These are phyloP conservation scores for Sphecodes monilicornis DNA, from an alignment of 2,888 invertebrate species.

Conservation along the genomic window DNA sequence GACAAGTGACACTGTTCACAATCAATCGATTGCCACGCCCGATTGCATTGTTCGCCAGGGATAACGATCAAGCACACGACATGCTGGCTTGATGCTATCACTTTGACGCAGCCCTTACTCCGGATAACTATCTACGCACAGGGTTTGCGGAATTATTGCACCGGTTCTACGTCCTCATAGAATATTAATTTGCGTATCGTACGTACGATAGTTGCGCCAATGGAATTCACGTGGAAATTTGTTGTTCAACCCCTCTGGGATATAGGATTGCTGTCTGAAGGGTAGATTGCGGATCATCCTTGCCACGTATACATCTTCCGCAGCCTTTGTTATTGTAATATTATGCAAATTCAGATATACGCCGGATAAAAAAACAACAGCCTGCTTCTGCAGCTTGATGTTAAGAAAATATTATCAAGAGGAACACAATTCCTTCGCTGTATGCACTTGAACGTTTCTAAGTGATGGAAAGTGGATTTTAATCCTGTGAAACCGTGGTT, in stretches of 20 bases:
- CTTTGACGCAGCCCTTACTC: neutral
- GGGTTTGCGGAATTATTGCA: slow-evolving; percentile 22
- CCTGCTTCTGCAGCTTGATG: neutral
- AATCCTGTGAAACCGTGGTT: neutral
- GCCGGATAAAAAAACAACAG: neutral
- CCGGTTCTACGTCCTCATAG: neutral
- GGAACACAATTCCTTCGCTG: neutral
- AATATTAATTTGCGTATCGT: slow-evolving; percentile 4
- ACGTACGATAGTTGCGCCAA: neutral
- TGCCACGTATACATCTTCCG: neutral
- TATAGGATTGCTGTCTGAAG: neutral
- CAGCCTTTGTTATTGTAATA: neutral
- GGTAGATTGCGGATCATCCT: neutral
- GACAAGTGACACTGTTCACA: neutral
- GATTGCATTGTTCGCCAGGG: neutral
- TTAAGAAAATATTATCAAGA: neutral
- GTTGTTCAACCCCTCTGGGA: neutral
- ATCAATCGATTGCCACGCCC: neutral
- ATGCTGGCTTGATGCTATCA: slow-evolving; percentile 4
- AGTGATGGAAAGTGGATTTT: neutral
- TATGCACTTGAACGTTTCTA: neutral
- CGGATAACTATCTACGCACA: neutral
- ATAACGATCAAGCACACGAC: neutral
- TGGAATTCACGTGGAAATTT: neutral
- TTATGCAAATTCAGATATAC: neutral